Base-by-base conservation (phyloP, 2,113 vertebrate species). In the Thoracochromis brauschi region DNA sequence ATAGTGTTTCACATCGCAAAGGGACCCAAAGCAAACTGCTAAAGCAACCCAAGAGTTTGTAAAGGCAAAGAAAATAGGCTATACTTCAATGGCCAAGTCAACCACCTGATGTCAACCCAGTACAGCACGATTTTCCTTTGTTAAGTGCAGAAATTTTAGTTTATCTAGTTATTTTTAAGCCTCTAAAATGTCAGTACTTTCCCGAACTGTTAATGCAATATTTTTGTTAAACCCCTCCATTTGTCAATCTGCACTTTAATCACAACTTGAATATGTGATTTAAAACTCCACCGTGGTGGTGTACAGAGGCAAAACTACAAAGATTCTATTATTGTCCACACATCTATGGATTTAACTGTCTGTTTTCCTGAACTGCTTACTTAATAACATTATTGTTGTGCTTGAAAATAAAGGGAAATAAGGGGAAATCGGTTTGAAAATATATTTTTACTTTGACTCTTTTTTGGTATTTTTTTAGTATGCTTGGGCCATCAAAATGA, bases 61-160 rank as follows among this genome's bases (percentile, higher is more conserved):
- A 24, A 42, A 71, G 65, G 12, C 13, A 73, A 45, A 73, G 21
- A 17, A 73, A 73, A 42, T 45, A 16, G 35, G 35, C 21, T 73
- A 45, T 45, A 26, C 38, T 45, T 40, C n/a, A 71, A 24, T 71
- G 38, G 65, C 38, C 8, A 73, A 73, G 38, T 10, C 63, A 68
- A 21, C 35, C 63, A 68, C 63, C 38, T 73, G 5, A 73, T 73
- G 21, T 73, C 13, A 73, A 3, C 13, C 65, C 13, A 24, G 40
- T 42, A 26, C 38, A 17, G 13, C 21, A 45, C 0, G 3, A 24
- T 0, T 73, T 10, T 45, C 65, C 13, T 16, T 45, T 65, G 17
- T 65, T 73, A 73, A 73, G 40, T 73, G 24, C 38, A 73, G 38
- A 45, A 10, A 42, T 45, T 0, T 49, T 49, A 17, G 6, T 75